These are phyloP conservation scores for Progne subis DNA, from an alignment of 2,113 vertebrate species.

Conservation along the genomic window DNA sequence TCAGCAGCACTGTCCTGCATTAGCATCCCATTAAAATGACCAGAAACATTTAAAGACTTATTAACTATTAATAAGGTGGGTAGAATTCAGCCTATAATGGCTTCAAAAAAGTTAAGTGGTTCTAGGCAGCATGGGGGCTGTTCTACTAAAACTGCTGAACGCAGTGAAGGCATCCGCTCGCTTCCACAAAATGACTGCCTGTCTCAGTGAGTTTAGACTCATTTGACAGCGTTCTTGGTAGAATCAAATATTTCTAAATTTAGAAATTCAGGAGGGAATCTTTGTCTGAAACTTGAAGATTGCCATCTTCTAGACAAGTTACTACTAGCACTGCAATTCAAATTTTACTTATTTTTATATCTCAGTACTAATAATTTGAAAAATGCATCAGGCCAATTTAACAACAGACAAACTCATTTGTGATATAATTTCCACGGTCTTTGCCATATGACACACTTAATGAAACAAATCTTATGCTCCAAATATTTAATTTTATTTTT, in stretches of 20 bases:
- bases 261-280: constrained; percentile 25
- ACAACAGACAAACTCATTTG: background rate
- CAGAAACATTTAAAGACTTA: background rate
- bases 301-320: background rate
- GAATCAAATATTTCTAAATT: constrained; percentile 8
- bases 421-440: background rate
- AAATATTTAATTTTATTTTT: background rate
- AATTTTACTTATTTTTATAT: background rate
- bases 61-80: background rate
- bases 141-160: background rate
- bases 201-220: background rate
- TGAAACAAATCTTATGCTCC: background rate
- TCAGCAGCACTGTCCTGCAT: background rate
- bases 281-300: background rate
- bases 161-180: background rate
- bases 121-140: background rate
- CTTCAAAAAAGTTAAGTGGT: background rate
- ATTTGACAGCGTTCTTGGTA: background rate
- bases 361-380: background rate
- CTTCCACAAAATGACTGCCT: background rate
- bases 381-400: background rate
- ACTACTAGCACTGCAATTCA: background rate
- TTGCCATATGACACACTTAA: background rate
- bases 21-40: background rate
- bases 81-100: background rate